Evolutionary conservation across 30 jellyfish, hydroid and myxozoan genomes (phyloP).

Genomic region (Pelagia noctiluca): DNA sequence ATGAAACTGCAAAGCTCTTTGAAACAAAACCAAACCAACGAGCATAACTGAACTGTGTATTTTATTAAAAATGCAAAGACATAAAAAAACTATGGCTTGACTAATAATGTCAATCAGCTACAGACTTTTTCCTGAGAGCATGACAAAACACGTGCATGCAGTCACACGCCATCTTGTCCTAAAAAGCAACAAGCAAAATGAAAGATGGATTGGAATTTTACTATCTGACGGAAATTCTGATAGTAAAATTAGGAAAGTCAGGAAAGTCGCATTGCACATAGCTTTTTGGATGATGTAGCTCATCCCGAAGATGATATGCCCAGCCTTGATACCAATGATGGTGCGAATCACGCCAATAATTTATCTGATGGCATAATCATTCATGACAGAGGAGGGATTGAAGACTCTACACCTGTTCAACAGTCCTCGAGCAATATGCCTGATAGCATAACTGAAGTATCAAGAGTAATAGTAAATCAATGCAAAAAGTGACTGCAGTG

Average conservation of each 20-base stretch:
- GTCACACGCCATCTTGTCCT: too few relatives aligned
- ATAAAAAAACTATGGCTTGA: too few relatives aligned
- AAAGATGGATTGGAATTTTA: too few relatives aligned
- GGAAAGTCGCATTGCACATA: neutral
- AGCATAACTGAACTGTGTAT: too few relatives aligned
- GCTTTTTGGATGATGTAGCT: constrained; percentile 2
- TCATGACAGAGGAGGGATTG: constrained; percentile 8
- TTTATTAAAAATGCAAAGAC: too few relatives aligned
- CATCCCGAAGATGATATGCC: constrained; percentile 4
- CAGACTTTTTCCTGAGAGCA: too few relatives aligned
- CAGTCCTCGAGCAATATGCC: constrained; percentile 9
- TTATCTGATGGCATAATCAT: neutral
- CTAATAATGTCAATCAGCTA: too few relatives aligned
- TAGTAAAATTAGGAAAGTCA: too few relatives aligned
- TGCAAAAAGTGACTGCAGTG: neutral
- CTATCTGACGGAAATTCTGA: constrained; percentile 7
- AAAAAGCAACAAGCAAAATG: too few relatives aligned
- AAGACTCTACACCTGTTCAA: constrained; percentile 5
- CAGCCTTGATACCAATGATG: constrained; percentile 2
- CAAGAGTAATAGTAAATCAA: neutral
- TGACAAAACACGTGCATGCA: too few relatives aligned
- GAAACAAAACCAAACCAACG: too few relatives aligned
- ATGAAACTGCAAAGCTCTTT: too few relatives aligned
- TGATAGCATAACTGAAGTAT: constrained; percentile 2
- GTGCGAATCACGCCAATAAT: neutral